Percentiles rank a stretch among this genome's conserved stretches.
Evolutionary conservation across 2,113 vertebrate genomes (phyloP).

Genomic region (Excalfactoria chinensis): DNA sequence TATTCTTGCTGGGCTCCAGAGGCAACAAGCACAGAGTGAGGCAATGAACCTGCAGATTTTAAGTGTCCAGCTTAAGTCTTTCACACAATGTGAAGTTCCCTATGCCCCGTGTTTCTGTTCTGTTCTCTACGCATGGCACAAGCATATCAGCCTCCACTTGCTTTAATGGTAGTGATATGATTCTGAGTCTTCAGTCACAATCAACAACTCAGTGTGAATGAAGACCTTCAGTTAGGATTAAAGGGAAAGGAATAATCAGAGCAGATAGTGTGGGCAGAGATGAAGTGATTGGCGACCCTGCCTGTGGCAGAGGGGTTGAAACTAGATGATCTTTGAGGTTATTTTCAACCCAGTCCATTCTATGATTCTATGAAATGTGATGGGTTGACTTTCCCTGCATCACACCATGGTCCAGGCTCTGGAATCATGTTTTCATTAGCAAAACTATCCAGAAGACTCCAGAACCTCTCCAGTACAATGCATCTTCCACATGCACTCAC

Average conservation of each 20-base stretch:
- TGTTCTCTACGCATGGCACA: neutral
- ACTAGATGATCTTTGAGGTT: too few species aligned
- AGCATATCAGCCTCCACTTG: neutral
- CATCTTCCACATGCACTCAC: accelerated
- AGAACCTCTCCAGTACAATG: neutral
- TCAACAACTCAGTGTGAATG: neutral
- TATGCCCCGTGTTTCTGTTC: neutral
- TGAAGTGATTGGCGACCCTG: too few species aligned
- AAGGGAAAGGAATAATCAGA: neutral
- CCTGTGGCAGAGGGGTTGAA: too few species aligned
- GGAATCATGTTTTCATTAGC: neutral
- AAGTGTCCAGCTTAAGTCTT: neutral
- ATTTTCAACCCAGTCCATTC: too few species aligned
- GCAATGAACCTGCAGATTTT: neutral
- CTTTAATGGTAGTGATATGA: too few species aligned
- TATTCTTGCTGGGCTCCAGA: neutral
- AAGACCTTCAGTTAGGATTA: neutral
- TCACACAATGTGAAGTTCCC: accelerated
- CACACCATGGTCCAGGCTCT: neutral
- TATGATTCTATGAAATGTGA: neutral
- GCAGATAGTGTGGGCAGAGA: neutral
- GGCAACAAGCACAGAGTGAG: neutral
- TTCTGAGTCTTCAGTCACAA: neutral
- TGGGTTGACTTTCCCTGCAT: neutral
- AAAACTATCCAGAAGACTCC: neutral